phyloP scores from a whole-genome alignment of 2,797 vertebrate species.

The Poecilia picta region DNA sequence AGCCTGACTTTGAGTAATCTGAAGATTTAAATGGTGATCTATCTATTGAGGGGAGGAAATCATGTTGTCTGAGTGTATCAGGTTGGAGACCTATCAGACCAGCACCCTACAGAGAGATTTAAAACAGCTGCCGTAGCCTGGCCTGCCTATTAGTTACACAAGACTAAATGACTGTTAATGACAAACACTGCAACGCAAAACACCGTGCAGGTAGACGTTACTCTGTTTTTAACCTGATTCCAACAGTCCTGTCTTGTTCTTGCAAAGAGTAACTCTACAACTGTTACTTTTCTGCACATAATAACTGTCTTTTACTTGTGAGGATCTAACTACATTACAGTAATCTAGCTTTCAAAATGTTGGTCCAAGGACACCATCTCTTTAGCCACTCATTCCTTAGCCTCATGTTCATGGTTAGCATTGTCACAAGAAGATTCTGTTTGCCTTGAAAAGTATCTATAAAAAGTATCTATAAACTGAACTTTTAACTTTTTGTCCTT shows the following conservation, averaged over 20 bases:
- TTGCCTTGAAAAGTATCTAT: not conserved
- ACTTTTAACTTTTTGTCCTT: not conserved
- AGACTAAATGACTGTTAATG: too few relatives aligned
- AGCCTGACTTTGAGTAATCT: not conserved
- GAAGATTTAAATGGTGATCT: not conserved
- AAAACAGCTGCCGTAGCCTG: not conserved
- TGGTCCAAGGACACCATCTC: not conserved
- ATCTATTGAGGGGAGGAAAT: not conserved
- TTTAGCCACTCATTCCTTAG: not conserved
- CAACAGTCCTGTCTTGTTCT: not conserved
- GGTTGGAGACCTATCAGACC: not conserved
- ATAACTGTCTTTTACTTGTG: not conserved
- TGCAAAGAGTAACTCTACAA: not conserved
- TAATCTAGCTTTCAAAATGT: not conserved
- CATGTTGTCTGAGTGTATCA: not conserved
- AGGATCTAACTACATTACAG: not conserved
- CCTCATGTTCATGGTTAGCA: not conserved
- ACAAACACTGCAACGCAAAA: not conserved
- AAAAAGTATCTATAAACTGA: not conserved
- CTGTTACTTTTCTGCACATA: not conserved
- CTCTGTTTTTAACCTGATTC: not conserved
- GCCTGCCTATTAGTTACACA: not conserved
- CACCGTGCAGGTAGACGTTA: not conserved
- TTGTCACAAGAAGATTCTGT: not conserved
- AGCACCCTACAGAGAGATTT: not conserved